These are phyloP conservation scores for Philopedon plagiatum DNA, from an alignment of 2,888 invertebrate genomes.

Conservation along the genomic window DNA sequence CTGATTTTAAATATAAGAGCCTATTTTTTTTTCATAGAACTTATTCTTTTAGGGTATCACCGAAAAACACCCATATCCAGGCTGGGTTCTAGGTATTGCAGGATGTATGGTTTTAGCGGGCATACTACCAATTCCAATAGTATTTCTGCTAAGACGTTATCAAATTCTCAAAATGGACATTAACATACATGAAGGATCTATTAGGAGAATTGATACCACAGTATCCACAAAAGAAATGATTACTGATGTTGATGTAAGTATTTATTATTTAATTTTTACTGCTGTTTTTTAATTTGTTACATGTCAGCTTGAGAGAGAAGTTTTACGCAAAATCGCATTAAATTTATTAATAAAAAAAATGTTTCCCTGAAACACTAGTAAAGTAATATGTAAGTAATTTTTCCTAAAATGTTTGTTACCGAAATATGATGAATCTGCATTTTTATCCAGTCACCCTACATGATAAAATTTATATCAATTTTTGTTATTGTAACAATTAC, in stretches of 20 bases:
- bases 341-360: too few relatives aligned
- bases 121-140: conserved; percentile 87
- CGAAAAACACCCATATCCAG: conserved; percentile 80
- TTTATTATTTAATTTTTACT: not conserved
- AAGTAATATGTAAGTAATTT: too few relatives aligned
- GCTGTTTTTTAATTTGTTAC: not conserved
- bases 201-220: conserved; percentile 92
- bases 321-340: too few relatives aligned
- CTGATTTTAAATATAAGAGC: too few relatives aligned
- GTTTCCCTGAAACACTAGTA: too few relatives aligned
- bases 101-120: conserved; percentile 84
- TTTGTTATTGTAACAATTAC: too few relatives aligned
- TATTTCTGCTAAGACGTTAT: conserved; percentile 88
- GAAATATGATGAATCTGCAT: too few relatives aligned
- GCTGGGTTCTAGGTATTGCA: conserved; percentile 86
- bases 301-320: too few relatives aligned
- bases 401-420: too few relatives aligned
- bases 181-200: conserved; percentile 93
- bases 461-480: not conserved
- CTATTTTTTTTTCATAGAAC: too few relatives aligned
- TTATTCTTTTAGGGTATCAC: conserved; percentile 77
- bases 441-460: too few relatives aligned
- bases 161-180: conserved; percentile 90
- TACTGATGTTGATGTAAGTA: conserved; percentile 91
- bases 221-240: conserved; percentile 97